Conservation (phyloP, 53 echinoderm and acorn worm species). For the Patiria pectinifera region DNA sequence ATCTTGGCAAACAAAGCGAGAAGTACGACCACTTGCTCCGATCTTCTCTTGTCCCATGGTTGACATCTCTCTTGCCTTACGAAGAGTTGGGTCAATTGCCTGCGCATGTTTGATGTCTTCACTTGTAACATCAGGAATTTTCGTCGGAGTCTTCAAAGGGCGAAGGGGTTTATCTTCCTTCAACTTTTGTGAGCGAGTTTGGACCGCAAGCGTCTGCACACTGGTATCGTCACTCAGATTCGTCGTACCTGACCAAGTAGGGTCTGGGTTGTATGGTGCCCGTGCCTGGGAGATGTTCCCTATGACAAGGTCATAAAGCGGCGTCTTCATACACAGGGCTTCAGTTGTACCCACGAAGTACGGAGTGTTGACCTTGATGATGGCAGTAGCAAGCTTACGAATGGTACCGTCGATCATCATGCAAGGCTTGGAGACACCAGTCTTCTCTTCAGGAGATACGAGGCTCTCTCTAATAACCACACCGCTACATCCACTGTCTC, state of each 20-base stretch:
- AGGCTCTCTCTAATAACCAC: conserved; percentile 14
- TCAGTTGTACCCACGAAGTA: conserved; percentile 15
- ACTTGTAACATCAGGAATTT: neutral
- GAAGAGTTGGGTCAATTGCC: neutral
- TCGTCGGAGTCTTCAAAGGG: neutral
- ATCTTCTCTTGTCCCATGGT: neutral
- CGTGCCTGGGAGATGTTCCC: conserved; percentile 23
- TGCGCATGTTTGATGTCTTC: neutral
- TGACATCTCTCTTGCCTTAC: conserved; percentile 7
- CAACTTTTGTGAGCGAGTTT: conserved; percentile 1
- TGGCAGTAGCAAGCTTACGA: neutral
- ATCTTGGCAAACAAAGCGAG: conserved; percentile 13
- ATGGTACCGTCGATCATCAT: conserved; percentile 33
- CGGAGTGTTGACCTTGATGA: neutral
- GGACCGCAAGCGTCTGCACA: neutral
- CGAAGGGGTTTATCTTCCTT: neutral
- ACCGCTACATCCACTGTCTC: conserved; percentile 37
- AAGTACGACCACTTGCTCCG: neutral
- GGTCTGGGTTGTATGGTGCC: conserved; percentile 24
- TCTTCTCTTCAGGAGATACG: neutral
- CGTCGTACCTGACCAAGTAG: neutral
- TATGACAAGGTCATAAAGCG: conserved; percentile 18
- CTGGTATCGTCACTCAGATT: neutral
- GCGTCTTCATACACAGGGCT: conserved; percentile 2
- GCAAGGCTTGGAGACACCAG: neutral